Evolutionary conservation across 2,888 invertebrate species (phyloP).

Genomic region (Encarsia formosa): DNA sequence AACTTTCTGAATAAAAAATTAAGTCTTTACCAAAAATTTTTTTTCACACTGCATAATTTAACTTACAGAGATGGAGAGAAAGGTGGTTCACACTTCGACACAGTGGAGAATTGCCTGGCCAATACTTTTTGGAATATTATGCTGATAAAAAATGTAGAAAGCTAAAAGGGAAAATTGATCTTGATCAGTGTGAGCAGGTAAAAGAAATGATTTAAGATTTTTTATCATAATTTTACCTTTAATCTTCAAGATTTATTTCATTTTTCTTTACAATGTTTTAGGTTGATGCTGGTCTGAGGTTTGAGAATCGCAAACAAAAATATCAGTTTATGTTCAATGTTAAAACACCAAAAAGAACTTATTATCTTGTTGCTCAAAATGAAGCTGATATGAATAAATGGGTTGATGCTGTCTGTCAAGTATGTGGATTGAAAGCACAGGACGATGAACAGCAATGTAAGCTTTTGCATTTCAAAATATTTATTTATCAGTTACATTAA

Average conservation of each 20-base stretch:
- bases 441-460: slow-evolving; percentile 52
- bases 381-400: slow-evolving; percentile 92
- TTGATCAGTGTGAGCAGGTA: slow-evolving; percentile 95
- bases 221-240: not conserved
- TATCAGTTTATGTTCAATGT: slow-evolving; percentile 85
- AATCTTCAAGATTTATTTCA: slow-evolving; percentile 1
- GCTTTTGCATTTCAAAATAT: slow-evolving; percentile 9
- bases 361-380: slow-evolving; percentile 88
- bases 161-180: slow-evolving; percentile 83
- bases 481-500: slow-evolving; percentile 16
- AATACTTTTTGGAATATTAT: slow-evolving; percentile 91
- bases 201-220: not conserved
- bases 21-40: too few species aligned
- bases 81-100: slow-evolving; percentile 92
- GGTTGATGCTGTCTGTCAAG: slow-evolving; percentile 91
- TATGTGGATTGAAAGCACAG: slow-evolving; percentile 79
- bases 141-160: slow-evolving; percentile 82
- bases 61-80: slow-evolving; percentile 86
- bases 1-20: too few species aligned
- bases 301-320: slow-evolving; percentile 72
- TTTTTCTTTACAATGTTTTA: too few species aligned
- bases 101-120: slow-evolving; percentile 87
- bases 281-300: slow-evolving; percentile 82
- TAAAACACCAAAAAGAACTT: slow-evolving; percentile 82
- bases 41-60: too few species aligned